These are phyloP conservation scores for Acanthornis magna DNA, from an alignment of 2,797 vertebrate species.

Conservation along the genomic window DNA sequence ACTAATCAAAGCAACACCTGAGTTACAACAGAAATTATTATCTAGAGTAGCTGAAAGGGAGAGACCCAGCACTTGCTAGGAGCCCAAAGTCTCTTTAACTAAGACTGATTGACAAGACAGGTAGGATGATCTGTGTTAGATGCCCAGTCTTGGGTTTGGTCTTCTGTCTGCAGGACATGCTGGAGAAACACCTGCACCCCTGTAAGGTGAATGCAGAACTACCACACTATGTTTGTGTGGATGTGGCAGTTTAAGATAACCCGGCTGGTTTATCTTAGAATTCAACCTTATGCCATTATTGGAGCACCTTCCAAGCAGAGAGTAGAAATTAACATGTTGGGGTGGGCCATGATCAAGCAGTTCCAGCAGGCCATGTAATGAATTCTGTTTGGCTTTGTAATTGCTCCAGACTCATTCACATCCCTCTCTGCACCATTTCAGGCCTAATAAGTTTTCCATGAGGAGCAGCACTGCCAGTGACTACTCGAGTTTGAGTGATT, in stretches of 20 bases:
- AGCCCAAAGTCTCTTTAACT: not conserved
- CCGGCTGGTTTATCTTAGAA: not conserved
- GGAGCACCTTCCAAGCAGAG: not conserved
- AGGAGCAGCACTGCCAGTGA: slow-evolving; percentile 65
- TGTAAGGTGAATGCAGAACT: not conserved
- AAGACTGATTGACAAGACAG: not conserved
- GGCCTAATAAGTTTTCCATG: slow-evolving; percentile 63
- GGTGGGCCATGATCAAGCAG: not conserved
- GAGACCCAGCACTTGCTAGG: not conserved
- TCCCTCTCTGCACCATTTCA: slow-evolving; percentile 54
- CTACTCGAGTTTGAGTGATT: slow-evolving; percentile 83
- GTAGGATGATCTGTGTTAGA: not conserved
- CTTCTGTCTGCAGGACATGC: not conserved
- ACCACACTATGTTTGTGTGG: fast-evolving
- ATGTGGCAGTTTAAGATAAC: not conserved
- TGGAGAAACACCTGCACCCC: not conserved
- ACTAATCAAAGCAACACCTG: not conserved
- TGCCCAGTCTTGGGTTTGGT: not conserved
- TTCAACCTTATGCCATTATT: not conserved
- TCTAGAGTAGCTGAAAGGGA: not conserved
- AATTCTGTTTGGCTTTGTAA: not conserved
- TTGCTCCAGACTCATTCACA: not conserved
- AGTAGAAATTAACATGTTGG: not conserved
- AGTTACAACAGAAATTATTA: not conserved
- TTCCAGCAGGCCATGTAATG: not conserved